Conservation (phyloP, 1,140 invertebrate species). For the Galendromus occidentalis region DNA sequence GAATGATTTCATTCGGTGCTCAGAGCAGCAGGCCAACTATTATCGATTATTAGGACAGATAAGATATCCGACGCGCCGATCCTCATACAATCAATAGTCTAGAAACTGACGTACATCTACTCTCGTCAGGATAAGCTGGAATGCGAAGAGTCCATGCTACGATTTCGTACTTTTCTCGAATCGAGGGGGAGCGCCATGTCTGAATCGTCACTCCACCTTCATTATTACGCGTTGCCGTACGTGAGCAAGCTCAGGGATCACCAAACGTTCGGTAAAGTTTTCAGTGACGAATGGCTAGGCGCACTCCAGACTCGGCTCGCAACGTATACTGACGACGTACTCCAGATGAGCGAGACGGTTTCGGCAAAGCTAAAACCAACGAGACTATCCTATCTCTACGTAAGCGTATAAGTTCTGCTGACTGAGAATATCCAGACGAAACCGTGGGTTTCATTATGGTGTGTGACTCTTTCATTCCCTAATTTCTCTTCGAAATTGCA, state of each 20-base stretch:
- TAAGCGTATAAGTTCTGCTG: neutral
- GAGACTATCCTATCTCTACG: slow-evolving; percentile 1
- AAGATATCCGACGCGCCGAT: too few relatives aligned
- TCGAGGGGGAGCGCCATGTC: slow-evolving; percentile 4
- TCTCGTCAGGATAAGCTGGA: neutral
- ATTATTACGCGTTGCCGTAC: slow-evolving; percentile 8
- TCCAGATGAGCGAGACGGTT: neutral
- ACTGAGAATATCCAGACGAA: neutral
- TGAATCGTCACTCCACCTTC: neutral
- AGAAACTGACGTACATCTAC: too few relatives aligned
- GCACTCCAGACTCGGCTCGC: neutral
- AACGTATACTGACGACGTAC: neutral
- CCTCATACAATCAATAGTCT: too few relatives aligned
- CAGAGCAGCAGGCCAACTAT: too few relatives aligned
- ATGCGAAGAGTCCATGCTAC: slow-evolving; percentile 6
- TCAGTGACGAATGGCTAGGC: neutral
- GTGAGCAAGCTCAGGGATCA: slow-evolving; percentile 2
- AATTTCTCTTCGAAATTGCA: neutral
- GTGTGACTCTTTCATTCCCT: neutral
- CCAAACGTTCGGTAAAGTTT: slow-evolving; percentile 4
- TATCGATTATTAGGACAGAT: too few relatives aligned
- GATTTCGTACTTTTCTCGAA: slow-evolving; percentile 6
- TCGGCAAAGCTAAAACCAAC: neutral
- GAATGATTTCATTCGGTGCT: too few relatives aligned
- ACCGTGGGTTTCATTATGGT: neutral